A percentile compares a stretch with the other conserved stretches of the same genome.
Conservation (phyloP, 30 jellyfish, hydroid and myxozoan species). For the Aurelia coerulea region DNA sequence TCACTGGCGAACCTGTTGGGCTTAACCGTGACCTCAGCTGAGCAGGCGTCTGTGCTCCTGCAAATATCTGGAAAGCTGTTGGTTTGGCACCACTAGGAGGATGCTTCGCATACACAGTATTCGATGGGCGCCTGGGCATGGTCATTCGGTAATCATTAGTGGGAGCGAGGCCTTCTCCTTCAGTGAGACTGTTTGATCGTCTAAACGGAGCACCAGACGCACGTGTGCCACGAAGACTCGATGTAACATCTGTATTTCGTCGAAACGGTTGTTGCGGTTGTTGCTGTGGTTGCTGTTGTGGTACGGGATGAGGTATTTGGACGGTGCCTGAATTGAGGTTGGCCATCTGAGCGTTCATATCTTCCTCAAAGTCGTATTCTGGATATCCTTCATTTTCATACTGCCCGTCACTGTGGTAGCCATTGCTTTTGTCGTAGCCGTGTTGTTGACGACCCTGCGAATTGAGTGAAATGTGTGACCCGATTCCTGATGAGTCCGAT, state of each 20-base stretch:
- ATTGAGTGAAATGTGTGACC: slow-evolving; percentile 88
- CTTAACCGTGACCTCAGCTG: slow-evolving; percentile 78
- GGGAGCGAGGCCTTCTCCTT: slow-evolving; percentile 61
- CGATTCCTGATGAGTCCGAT: slow-evolving; percentile 97
- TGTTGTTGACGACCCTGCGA: slow-evolving; percentile 81
- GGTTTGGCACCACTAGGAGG: slow-evolving; percentile 73
- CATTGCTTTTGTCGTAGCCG: slow-evolving; percentile 39
- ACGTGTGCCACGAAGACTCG: slow-evolving; percentile 92
- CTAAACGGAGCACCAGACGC: slow-evolving; percentile 61
- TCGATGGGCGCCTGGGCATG: slow-evolving; percentile 78
- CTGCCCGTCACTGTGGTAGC: slow-evolving; percentile 76
- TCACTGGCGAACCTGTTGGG: slow-evolving; percentile 91
- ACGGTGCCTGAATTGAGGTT: slow-evolving; percentile 37
- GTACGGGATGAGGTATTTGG: slow-evolving; percentile 44
- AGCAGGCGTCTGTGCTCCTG: slow-evolving; percentile 76
- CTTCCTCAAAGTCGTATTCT: slow-evolving; percentile 61
- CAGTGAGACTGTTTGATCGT: slow-evolving; percentile 89
- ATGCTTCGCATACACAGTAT: slow-evolving; percentile 66
- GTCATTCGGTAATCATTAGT: slow-evolving; percentile 84
- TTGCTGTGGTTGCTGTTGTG: slow-evolving; percentile 15
- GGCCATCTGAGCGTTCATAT: slow-evolving; percentile 56
- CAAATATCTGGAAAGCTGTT: slow-evolving; percentile 74
- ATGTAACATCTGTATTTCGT: slow-evolving; percentile 65
- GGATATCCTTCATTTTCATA: slow-evolving; percentile 80
- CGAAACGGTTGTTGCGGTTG: slow-evolving; percentile 75